Conservation (phyloP, 2,797 vertebrate species). For the Hemibagrus guttatus region DNA sequence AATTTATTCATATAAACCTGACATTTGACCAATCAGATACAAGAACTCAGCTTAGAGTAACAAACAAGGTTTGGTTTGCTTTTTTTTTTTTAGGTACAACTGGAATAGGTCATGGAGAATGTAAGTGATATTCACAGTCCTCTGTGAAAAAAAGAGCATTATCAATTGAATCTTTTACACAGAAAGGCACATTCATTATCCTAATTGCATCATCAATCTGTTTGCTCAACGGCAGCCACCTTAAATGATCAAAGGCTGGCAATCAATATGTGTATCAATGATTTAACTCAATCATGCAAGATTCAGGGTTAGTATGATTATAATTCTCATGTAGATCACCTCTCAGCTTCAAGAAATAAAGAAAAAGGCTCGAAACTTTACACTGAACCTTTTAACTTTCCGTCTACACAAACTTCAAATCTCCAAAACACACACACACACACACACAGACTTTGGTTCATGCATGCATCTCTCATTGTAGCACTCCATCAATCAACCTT, state of each 20-base stretch:
- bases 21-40: neutral
- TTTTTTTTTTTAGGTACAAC: neutral
- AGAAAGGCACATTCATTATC: constrained; percentile 21
- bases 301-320: neutral
- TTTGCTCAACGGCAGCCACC: neutral
- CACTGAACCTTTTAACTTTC: neutral
- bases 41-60: neutral
- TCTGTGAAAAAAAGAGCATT: neutral
- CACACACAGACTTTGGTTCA: neutral
- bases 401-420: neutral
- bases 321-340: neutral
- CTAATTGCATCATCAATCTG: constrained; percentile 16
- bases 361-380: neutral
- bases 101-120: too few species aligned
- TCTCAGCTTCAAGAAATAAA: neutral
- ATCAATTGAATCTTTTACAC: neutral
- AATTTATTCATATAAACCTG: neutral
- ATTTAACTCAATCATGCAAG: constrained; percentile 3
- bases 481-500: constrained; percentile 31
- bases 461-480: constrained; percentile 16
- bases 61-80: neutral
- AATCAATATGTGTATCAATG: neutral
- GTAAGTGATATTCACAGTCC: constrained; percentile 16
- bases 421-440: neutral
- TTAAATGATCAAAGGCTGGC: constrained; percentile 26